phyloP scores from a whole-genome alignment of 2,888 invertebrate genomes.

The Lithophane leautieri region DNA sequence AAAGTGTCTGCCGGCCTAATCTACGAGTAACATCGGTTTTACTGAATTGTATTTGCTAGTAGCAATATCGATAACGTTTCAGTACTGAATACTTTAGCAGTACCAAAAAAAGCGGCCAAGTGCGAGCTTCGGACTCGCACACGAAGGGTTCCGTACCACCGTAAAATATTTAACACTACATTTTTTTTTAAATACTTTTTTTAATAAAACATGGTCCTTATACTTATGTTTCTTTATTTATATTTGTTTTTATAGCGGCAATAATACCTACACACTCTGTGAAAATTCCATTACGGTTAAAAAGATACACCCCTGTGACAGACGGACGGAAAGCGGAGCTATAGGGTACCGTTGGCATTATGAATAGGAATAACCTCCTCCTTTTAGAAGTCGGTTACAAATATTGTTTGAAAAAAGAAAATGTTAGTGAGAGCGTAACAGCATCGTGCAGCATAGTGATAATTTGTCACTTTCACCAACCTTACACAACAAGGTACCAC shows the following conservation, averaged over 20 bases:
- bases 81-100: neutral
- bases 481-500: neutral
- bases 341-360: neutral
- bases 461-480: conserved; percentile 34
- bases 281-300: neutral
- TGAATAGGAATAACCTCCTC: too few relatives aligned
- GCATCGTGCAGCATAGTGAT: neutral
- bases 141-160: neutral
- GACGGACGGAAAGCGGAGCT: neutral
- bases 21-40: neutral
- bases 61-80: neutral
- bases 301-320: neutral
- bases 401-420: neutral
- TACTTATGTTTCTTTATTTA: too few relatives aligned
- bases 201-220: too few relatives aligned
- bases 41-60: neutral
- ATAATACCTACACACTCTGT: too few relatives aligned
- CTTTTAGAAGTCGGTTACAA: neutral
- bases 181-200: too few relatives aligned
- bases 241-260: too few relatives aligned
- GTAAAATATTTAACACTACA: too few relatives aligned
- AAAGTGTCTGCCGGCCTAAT: neutral
- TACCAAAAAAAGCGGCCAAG: neutral
- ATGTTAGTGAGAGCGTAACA: too few relatives aligned
- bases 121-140: too few relatives aligned